Evolutionary conservation across 2,888 invertebrate genomes (phyloP).

Genomic region (Onchidella celtica): DNA sequence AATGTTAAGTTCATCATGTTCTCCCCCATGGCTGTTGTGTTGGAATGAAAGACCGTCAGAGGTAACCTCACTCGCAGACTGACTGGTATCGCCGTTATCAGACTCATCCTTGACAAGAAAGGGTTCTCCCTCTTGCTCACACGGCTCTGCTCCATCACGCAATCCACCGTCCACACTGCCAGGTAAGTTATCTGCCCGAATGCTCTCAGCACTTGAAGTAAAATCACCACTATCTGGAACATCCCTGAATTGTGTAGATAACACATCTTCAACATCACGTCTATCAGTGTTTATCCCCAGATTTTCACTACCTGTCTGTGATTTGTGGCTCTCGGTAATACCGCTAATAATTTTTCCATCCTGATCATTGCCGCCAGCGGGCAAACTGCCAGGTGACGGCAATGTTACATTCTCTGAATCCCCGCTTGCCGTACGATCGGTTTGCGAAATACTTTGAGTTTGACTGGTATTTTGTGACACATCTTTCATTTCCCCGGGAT

Average conservation of each 20-base stretch:
- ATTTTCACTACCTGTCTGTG: not conserved
- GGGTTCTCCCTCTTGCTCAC: too few species aligned
- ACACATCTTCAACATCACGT: not conserved
- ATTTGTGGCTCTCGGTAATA: not conserved
- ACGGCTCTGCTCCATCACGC: not conserved
- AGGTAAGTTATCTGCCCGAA: not conserved
- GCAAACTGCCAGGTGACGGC: not conserved
- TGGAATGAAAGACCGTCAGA: too few species aligned
- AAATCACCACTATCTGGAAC: not conserved
- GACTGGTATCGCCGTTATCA: too few species aligned
- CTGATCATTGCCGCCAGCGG: not conserved
- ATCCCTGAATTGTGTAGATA: not conserved
- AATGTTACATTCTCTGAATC: too few species aligned
- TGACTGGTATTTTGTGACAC: too few species aligned
- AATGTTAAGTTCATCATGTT: too few species aligned
- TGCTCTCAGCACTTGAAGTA: not conserved
- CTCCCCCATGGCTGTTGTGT: too few species aligned
- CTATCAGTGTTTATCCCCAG: not conserved
- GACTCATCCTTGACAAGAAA: too few species aligned
- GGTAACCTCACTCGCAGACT: too few species aligned
- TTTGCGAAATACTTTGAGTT: too few species aligned
- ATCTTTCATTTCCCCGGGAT: too few species aligned
- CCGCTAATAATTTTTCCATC: not conserved
- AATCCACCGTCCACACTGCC: not conserved
- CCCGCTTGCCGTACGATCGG: too few species aligned